Evolutionary conservation across 2,888 invertebrate genomes (phyloP).

Genomic region (Herminia tarsipennalis): DNA sequence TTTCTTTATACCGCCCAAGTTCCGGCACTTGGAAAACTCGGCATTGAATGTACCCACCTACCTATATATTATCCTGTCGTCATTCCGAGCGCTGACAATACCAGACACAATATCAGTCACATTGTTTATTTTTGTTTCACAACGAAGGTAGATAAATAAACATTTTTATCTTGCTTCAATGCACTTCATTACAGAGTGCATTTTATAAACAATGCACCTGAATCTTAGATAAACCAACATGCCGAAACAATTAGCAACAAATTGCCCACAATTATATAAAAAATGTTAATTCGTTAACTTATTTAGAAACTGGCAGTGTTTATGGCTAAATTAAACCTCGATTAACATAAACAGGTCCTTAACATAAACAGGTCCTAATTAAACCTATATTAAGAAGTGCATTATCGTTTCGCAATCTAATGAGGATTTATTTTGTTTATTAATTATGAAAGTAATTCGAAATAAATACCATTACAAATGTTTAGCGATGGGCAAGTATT

Average conservation of each 20-base stretch:
- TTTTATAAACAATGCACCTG: conserved; percentile 21
- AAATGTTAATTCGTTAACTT: conserved; percentile 22
- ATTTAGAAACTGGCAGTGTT: conserved; percentile 12
- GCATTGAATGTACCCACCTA: too few relatives aligned
- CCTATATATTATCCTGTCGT: too few relatives aligned
- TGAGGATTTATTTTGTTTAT: conserved; percentile 8
- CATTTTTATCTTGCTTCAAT: conserved; percentile 5
- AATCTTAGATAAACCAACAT: conserved; percentile 10
- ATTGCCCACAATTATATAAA: conserved; percentile 16
- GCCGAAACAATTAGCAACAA: conserved; percentile 16
- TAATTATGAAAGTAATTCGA: too few relatives aligned
- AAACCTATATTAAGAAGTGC: conserved; percentile 18
- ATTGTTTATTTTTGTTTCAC: conserved; percentile 1
- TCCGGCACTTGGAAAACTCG: too few relatives aligned
- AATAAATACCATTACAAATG: too few relatives aligned
- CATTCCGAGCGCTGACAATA: too few relatives aligned
- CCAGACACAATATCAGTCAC: not conserved
- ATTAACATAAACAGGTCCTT: conserved; percentile 11
- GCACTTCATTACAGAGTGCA: conserved; percentile 5
- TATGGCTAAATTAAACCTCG: conserved; percentile 18
- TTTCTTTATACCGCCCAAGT: too few relatives aligned
- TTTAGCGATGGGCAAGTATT: too few relatives aligned
- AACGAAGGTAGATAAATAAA: conserved; percentile 6
- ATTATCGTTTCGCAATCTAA: conserved; percentile 29
- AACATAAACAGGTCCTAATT: conserved; percentile 25